phyloP scores from a whole-genome alignment of 2,113 vertebrate species.

The Tragelaphus strepsiceros region DNA sequence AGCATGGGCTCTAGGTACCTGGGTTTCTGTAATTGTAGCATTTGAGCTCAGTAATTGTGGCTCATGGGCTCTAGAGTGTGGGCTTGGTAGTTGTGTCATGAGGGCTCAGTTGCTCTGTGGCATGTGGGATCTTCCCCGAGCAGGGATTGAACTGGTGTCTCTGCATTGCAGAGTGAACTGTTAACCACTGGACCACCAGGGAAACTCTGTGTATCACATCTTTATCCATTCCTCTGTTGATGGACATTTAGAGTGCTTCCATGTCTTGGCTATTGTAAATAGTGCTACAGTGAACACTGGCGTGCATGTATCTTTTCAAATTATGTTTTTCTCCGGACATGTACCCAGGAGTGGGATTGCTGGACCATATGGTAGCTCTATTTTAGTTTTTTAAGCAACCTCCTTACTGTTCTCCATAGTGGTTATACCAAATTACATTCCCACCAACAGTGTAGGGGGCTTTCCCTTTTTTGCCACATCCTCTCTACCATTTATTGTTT shows the following conservation, averaged over 20 bases:
- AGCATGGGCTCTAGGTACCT: neutral
- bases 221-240: neutral
- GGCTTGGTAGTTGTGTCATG: neutral
- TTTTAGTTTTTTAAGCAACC: too few relatives aligned
- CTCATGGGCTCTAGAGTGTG: neutral
- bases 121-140: neutral
- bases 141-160: neutral
- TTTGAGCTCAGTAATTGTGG: neutral
- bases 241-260: neutral
- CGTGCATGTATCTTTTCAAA: neutral
- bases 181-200: neutral
- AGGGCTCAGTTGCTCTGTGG: neutral
- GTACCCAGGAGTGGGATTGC: too few relatives aligned
- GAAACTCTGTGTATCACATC: neutral
- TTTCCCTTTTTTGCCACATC: too few relatives aligned
- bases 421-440: too few relatives aligned
- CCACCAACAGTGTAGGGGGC: too few relatives aligned
- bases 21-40: neutral
- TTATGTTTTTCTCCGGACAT: neutral
- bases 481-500: too few relatives aligned
- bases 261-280: neutral
- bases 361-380: too few relatives aligned
- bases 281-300: neutral
- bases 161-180: neutral
- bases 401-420: too few relatives aligned